Percentiles rank a stretch among this genome's conserved stretches.
Evolutionary conservation across 2,888 invertebrate species (phyloP).

Genomic region (Drosophila crucigera): DNA sequence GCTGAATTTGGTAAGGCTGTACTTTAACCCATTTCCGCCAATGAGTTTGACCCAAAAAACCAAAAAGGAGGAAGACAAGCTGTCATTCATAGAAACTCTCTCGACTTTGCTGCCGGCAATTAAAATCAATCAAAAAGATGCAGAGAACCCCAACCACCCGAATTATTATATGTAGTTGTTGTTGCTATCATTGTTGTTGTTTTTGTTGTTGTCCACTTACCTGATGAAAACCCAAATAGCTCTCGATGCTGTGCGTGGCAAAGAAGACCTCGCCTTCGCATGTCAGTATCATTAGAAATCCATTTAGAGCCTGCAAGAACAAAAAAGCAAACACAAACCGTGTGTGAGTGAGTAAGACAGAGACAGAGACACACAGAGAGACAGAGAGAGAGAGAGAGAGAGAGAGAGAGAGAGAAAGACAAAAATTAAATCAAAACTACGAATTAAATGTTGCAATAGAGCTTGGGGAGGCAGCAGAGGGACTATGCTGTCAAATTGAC

Average conservation of each 20-base stretch:
- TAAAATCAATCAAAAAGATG: constrained; percentile 74
- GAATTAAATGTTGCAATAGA: constrained; percentile 65
- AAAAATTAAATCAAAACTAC: constrained; percentile 76
- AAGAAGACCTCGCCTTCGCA: constrained; percentile 99
- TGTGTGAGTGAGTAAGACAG: constrained; percentile 4
- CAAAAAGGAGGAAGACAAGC: constrained; percentile 4
- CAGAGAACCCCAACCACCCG: constrained; percentile 16
- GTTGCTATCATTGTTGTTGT: constrained; percentile 5
- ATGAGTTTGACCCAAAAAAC: constrained; percentile 69
- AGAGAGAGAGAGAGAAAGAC: constrained; percentile 6
- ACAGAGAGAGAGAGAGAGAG: neutral
- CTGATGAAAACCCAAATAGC: constrained; percentile 99
- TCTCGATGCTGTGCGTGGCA: constrained; percentile 99
- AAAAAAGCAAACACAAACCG: constrained; percentile 46
- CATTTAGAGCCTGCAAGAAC: constrained; percentile 95
- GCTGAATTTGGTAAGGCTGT: constrained; percentile 14
- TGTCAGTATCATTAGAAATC: constrained; percentile 99
- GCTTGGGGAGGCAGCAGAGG: constrained; percentile 2
- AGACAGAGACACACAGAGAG: neutral
- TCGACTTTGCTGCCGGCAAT: constrained; percentile 49
- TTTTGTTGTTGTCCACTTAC: constrained; percentile 87
- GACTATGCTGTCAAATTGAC: constrained; percentile 46
- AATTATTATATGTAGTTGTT: constrained; percentile 9
- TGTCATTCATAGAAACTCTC: constrained; percentile 48
- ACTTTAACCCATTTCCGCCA: constrained; percentile 57